Percentiles rank a stretch among this genome's conserved stretches.
These are phyloP conservation scores for Sternarchorhynchus goeldii DNA, from an alignment of 2,797 vertebrate genomes.

Conservation along the genomic window DNA sequence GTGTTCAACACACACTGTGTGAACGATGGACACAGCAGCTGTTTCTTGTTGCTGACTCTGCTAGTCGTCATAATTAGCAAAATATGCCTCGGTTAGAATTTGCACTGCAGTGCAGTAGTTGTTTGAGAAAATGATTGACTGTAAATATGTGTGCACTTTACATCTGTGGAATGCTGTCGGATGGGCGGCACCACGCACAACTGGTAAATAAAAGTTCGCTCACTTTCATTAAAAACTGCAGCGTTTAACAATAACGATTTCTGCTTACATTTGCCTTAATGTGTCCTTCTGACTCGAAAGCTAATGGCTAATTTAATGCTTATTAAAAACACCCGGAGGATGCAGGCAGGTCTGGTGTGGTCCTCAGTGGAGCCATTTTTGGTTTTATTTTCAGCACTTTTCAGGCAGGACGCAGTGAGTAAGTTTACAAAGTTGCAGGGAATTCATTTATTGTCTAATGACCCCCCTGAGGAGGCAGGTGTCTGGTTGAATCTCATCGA, in stretches of 20 bases:
- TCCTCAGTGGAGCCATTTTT: slow-evolving; percentile 55
- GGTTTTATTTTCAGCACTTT: slow-evolving; percentile 65
- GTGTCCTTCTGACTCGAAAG: slow-evolving; percentile 62
- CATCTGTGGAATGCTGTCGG: background rate
- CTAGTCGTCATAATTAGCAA: slow-evolving; percentile 43
- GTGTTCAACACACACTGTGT: background rate
- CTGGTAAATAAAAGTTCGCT: slow-evolving; percentile 24
- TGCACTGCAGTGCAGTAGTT: slow-evolving; percentile 3
- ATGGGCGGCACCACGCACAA: background rate
- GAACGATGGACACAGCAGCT: slow-evolving; percentile 34
- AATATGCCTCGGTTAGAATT: slow-evolving; percentile 33
- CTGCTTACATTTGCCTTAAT: slow-evolving; percentile 54
- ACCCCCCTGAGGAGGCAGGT: slow-evolving; percentile 76
- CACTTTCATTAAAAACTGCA: slow-evolving; percentile 31
- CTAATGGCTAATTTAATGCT: slow-evolving; percentile 62
- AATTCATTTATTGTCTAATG: slow-evolving; percentile 82
- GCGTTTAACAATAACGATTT: slow-evolving; percentile 10
- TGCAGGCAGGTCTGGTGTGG: slow-evolving; percentile 56
- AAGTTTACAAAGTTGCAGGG: slow-evolving; percentile 78
- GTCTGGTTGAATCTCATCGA: slow-evolving; percentile 77
- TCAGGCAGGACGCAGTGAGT: slow-evolving; percentile 62
- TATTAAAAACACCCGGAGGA: slow-evolving; percentile 65
- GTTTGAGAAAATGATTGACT: background rate
- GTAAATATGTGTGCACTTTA: background rate
- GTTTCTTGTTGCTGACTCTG: slow-evolving; percentile 37